Evolutionary conservation across 2,888 invertebrate genomes (phyloP).

Genomic region (Halocaridina rubra): DNA sequence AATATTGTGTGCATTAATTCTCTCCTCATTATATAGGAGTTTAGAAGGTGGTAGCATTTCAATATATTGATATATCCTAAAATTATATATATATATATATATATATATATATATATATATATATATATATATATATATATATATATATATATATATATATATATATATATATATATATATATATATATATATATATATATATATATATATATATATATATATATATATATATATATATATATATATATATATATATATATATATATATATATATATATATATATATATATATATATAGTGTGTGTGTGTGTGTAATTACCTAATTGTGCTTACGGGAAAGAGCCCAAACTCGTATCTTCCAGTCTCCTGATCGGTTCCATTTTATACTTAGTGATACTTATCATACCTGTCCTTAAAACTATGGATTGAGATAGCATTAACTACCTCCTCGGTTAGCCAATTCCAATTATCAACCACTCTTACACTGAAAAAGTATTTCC

Average conservation of each 20-base stretch:
- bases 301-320: not conserved
- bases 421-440: too few relatives aligned
- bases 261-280: not conserved
- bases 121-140: constrained; percentile 8
- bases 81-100: not conserved
- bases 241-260: not conserved
- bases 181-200: not conserved
- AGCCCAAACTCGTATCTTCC: too few relatives aligned
- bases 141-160: constrained; percentile 8
- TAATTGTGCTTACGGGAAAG: too few relatives aligned
- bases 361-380: too few relatives aligned
- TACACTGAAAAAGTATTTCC: too few relatives aligned
- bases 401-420: too few relatives aligned
- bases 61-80: not conserved
- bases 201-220: not conserved
- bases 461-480: too few relatives aligned
- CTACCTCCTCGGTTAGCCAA: too few relatives aligned
- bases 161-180: not conserved
- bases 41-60: too few relatives aligned
- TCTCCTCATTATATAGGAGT: too few relatives aligned
- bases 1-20: too few relatives aligned
- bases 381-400: too few relatives aligned
- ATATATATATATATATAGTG: not conserved
- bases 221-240: not conserved
- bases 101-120: constrained; percentile 5